Conservation (phyloP, 2,113 vertebrate species). For the Oceanites oceanicus region DNA sequence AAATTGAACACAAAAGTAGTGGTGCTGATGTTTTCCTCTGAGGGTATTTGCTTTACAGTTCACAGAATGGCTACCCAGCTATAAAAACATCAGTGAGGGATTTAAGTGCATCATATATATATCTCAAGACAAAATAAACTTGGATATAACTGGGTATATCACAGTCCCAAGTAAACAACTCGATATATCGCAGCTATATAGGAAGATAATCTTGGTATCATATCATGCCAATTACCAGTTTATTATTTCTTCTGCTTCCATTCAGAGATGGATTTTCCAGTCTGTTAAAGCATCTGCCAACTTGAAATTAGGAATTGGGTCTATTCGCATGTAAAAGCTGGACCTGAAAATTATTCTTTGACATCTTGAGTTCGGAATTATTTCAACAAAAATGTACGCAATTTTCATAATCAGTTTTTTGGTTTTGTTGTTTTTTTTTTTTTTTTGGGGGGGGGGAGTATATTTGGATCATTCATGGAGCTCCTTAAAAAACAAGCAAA, state of each 20-base stretch:
- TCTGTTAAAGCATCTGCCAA: neutral
- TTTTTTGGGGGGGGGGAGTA: neutral
- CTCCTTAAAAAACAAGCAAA: neutral
- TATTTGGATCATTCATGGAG: neutral
- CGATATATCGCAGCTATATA: neutral
- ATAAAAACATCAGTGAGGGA: neutral
- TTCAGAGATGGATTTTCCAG: neutral
- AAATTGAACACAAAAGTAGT: neutral
- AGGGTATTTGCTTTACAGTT: neutral
- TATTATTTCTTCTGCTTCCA: neutral
- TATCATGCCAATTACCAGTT: neutral
- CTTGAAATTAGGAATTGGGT: neutral
- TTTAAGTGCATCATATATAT: neutral
- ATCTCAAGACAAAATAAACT: neutral
- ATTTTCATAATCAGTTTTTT: neutral
- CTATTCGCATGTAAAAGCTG: neutral
- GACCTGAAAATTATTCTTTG: neutral
- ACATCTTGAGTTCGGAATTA: neutral
- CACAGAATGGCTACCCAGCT: constrained; percentile 6
- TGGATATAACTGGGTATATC: neutral
- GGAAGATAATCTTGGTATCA: neutral
- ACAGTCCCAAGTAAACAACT: neutral
- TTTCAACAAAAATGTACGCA: neutral
- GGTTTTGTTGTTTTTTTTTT: neutral
- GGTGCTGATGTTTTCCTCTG: neutral